Percentiles rank a stretch among this genome's conserved stretches.
Conservation (phyloP, 2,888 invertebrate species). For the Neocrepidodera transversa region DNA sequence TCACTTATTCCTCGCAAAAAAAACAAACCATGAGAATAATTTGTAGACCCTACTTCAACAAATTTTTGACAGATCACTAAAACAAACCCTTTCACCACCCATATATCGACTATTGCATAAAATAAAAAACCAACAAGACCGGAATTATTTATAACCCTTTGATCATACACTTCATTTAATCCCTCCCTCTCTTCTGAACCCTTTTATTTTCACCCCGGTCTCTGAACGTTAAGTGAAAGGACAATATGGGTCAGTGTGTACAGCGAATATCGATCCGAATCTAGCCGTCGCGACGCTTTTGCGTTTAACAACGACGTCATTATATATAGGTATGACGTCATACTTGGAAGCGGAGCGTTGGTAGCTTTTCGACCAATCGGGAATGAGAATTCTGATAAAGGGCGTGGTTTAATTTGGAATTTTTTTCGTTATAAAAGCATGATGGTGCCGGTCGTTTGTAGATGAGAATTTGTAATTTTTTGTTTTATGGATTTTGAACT, state of each 20-base stretch:
- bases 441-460: neutral
- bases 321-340: slow-evolving; percentile 50
- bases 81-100: no score
- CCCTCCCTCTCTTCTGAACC: neutral
- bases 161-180: slow-evolving; percentile 2
- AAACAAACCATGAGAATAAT: no score
- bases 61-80: no score
- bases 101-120: no score
- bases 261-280: slow-evolving; percentile 47
- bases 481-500: no score
- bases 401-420: slow-evolving; percentile 18
- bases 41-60: no score
- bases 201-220: slow-evolving; percentile 37
- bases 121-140: no score
- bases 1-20: no score
- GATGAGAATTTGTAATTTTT: no score
- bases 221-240: slow-evolving; percentile 50
- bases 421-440: slow-evolving; percentile 20
- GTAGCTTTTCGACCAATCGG: slow-evolving; percentile 28
- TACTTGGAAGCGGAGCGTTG: slow-evolving; percentile 24
- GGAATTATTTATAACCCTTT: neutral
- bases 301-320: slow-evolving; percentile 47
- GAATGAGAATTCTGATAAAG: neutral
- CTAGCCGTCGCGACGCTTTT: slow-evolving; percentile 44
- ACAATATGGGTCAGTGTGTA: slow-evolving; percentile 58